phyloP scores from a whole-genome alignment of 2,888 invertebrate genomes.

The Melanophora roralis region DNA sequence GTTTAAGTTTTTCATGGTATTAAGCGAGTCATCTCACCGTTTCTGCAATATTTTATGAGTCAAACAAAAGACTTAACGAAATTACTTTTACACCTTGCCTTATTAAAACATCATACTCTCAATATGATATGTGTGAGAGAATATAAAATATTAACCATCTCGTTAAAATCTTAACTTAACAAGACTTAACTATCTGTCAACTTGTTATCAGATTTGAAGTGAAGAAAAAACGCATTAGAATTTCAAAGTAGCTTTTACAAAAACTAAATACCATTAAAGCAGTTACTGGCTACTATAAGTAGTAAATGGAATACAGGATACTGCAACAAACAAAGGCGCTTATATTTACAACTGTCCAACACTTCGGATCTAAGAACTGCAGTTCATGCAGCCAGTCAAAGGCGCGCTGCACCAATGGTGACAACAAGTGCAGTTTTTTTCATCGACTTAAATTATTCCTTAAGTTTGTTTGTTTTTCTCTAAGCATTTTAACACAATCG shows the following conservation, averaged over 20 bases:
- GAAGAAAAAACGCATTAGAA: conserved; percentile 51
- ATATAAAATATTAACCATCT: conserved; percentile 38
- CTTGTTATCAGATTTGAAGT: conserved; percentile 58
- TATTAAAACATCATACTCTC: conserved; percentile 27
- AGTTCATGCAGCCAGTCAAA: conserved; percentile 36
- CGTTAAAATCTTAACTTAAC: conserved; percentile 60
- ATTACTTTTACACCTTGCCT: neutral
- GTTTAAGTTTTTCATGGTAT: too few species aligned
- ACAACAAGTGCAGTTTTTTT: conserved; percentile 60
- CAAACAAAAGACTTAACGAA: neutral
- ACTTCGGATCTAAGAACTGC: conserved; percentile 42
- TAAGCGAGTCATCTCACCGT: too few species aligned
- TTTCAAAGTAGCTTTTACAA: conserved; percentile 55
- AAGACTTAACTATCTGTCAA: conserved; percentile 63
- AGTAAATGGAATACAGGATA: conserved; percentile 10
- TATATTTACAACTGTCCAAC: conserved; percentile 5
- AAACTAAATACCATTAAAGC: neutral
- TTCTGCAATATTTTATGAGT: too few species aligned
- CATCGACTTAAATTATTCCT: neutral
- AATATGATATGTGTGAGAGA: conserved; percentile 45
- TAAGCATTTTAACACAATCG: conserved; percentile 25
- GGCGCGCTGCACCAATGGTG: conserved; percentile 52
- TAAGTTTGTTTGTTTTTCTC: conserved; percentile 11
- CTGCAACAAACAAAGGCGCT: neutral
- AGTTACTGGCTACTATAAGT: neutral